Base-by-base conservation (phyloP, 2,888 invertebrate genomes). In the Lasiommata megera region DNA sequence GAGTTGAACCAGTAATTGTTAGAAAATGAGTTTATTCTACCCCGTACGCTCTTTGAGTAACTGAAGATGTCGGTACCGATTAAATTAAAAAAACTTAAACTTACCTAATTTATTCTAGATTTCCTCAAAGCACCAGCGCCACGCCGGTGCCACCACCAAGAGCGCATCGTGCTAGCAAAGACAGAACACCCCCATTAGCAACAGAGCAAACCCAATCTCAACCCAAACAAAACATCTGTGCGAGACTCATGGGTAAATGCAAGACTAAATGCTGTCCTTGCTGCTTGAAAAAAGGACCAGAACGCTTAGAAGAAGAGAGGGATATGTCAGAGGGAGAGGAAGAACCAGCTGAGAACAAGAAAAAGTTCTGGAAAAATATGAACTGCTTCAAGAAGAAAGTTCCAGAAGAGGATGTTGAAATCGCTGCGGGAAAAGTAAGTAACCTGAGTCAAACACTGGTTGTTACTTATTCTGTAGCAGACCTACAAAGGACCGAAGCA, bases 191-290 rank as follows among this genome's bases (percentile, higher is more conserved):
- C 43, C 63, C 60, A 50, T 61, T 67, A 8, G 61, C 65, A 7
- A 61, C 67, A 17, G 67, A 69, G 5, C 67, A 71, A 54, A 68
- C 67, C 0, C 67, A 69, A 12, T 16, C 31, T 16, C 66, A 73
- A 1, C 64, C 62, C 1, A 84, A 82, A 67, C 80, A 80, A 0
- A 89, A 86, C 71, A 79, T 89, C 56, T 85, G 89, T 63, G 72
- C 75, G 31, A 69, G 89, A 9, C 71, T 89, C 6, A 77, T 88
- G 71, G 82, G 82, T 1, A 89, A 89, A 64, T 89, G 88, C 60
- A 85, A 82, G 57, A 67, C 72, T 6, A 84, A 83, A 64, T 89
- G 92, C 63, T 92, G 92, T 62, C 79, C 91, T n/a, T 88, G 88
- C 64, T 92, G 90, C 61, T 70, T 78, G 17, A 86, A 84, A 63